Percentiles rank a stretch among this genome's conserved stretches.
phyloP scores from a whole-genome alignment of 2,797 vertebrate genomes.

The Amazonetta brasiliensis region DNA sequence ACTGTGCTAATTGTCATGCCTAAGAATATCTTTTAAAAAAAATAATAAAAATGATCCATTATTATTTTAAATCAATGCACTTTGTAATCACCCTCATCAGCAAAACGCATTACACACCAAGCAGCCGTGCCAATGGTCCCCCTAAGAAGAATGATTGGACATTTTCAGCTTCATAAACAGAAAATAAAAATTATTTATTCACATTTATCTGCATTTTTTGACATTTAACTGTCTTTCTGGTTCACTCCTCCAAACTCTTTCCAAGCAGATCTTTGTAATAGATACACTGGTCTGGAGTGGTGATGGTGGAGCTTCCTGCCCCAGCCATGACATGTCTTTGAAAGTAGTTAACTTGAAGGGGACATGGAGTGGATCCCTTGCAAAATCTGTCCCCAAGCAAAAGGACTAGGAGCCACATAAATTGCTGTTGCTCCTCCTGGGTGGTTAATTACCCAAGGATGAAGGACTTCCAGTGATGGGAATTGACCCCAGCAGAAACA shows the following conservation, averaged over 20 bases:
- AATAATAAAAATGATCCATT: not conserved
- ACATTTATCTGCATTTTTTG: not conserved
- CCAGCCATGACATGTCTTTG: not conserved
- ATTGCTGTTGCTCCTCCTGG: not conserved
- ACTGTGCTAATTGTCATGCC: not conserved
- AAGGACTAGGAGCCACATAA: not conserved
- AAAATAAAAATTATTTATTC: not conserved
- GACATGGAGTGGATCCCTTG: not conserved
- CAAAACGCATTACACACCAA: not conserved
- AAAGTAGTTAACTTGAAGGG: not conserved
- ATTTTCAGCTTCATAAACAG: not conserved
- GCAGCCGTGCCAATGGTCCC: not conserved
- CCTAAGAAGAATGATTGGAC: not conserved
- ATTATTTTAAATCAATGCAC: not conserved
- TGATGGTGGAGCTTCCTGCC: accelerated
- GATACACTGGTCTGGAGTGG: not conserved
- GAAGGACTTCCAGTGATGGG: not conserved
- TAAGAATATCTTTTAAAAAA: not conserved
- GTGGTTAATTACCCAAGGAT: not conserved
- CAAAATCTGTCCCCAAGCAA: not conserved
- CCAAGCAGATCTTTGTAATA: not conserved
- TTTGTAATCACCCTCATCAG: not conserved
- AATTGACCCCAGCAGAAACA: not conserved
- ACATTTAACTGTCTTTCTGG: not conserved
- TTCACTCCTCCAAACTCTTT: not conserved